Base-by-base conservation (phyloP, 2,797 vertebrate species). In the Florisuga fusca region DNA sequence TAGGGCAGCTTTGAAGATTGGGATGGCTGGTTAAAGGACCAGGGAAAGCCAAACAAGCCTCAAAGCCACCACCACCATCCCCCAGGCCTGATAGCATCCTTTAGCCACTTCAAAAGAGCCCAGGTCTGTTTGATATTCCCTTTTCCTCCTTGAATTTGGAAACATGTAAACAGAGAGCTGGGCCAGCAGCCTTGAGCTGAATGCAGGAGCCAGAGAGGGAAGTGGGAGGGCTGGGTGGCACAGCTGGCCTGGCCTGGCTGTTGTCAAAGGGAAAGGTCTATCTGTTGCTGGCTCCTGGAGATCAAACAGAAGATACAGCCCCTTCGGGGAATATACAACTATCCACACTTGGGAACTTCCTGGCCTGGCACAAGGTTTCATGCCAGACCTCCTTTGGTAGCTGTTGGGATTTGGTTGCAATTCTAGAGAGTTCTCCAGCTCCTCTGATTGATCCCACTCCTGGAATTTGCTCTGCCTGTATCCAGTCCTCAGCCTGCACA, bases 51-150 rank as follows among this genome's bases (percentile, higher is more conserved):
- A 97, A 97, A 96, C 76, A 93, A 95, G 62, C 92, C 96, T 96
- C 93, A 94, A 95, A 96, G 94, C 79, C 86, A 77, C 85, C 82
- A 10, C 87, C 87, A 82, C 69, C 15, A 33, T 27, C 33, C 2
- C 20, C 13, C 9, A 48, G 86, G 69, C 76, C 92, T 27, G 91
- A 95, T 87, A 94, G 89, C 88, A 96, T 94, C 87, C 94, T 91
- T 77, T 62, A 90, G 77, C 85, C 91, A 94, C 94, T 96, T 97
- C 95, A 96, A 96, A 97, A 95, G 93, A 78, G 75, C 5, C 1
- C 81, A 90, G 92, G 46, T 48, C 92, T 95, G 94, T 96, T 97
- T 96, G 96, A 96, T 95, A 97, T 96, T 96, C 95, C 50, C 87
- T 93, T 91, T 91, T 95, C 90, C 95, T 95, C 91, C 94, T 87